Percentiles rank a stretch among this genome's conserved stretches.
phyloP scores from a whole-genome alignment of 2,113 vertebrate species.

The Urocitellus parryii region DNA sequence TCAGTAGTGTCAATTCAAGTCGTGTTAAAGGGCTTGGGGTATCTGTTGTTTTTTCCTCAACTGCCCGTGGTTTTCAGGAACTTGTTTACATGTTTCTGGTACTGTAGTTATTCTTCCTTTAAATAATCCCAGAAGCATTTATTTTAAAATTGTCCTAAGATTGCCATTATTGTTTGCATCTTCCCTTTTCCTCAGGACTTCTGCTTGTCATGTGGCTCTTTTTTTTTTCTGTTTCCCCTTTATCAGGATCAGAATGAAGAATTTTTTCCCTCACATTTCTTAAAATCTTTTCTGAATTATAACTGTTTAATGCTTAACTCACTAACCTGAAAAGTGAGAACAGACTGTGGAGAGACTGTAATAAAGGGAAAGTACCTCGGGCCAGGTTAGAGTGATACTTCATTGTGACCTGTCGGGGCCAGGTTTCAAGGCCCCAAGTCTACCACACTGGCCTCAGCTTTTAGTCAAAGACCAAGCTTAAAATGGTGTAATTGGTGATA shows the following conservation, averaged over 20 bases:
- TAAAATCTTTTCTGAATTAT: neutral
- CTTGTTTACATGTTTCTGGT: neutral
- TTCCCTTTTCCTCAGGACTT: conserved; percentile 5
- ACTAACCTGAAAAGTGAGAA: neutral
- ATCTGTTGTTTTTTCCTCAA: neutral
- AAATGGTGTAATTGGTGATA: neutral
- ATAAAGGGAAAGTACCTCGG: neutral
- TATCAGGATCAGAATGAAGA: conserved; percentile 7
- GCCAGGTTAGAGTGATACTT: neutral
- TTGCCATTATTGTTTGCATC: neutral
- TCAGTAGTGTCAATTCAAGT: neutral
- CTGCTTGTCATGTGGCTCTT: conserved; percentile 27
- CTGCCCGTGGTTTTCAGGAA: neutral
- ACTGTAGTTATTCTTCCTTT: neutral
- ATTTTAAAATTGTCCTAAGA: neutral
- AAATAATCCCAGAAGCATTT: neutral
- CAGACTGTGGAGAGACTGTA: neutral
- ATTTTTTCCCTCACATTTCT: neutral
- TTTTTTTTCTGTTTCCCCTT: conserved; percentile 38
- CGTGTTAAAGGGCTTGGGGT: neutral
- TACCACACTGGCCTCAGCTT: neutral
- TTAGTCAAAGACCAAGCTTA: neutral
- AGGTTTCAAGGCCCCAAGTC: neutral
- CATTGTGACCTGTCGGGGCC: neutral
- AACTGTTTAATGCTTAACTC: neutral